Evolutionary conservation across 92 coral and sea anemone species (phyloP), one percentile per base, ranked within the genome.

Genomic region (Zoanthus gigantus): DNA sequence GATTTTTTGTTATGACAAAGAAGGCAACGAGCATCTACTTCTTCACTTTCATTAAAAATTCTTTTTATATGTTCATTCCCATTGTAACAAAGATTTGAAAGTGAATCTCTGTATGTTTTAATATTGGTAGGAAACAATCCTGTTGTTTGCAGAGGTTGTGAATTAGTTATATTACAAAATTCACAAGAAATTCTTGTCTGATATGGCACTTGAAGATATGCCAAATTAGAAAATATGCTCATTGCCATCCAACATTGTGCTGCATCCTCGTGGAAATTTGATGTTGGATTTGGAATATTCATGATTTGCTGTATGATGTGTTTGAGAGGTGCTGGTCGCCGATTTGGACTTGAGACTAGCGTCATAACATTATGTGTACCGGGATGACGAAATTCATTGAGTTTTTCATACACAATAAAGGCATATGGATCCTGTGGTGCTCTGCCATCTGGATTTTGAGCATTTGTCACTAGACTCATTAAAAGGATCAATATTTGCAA

Each of bases 311-410:
- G 65, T 58, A 58, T 58, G 65, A 58, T 58, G 65, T 58, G 65
- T 58, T 58, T 58, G 65, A 58, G 65, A 58, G 65, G 65, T 58
- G 65, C 65, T 58, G 65, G 65, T 58, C 65, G 65, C 65, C 65
- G 65, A 58, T 58, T 58, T 58, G 65, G 65, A 58, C 65, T 58
- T 58, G 65, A 58, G 65, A 58, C 65, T 58, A 58, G 65, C 65
- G 65, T 58, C 65, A 58, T 58, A 58, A 58, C 65, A 58, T 58
- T 58, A 58, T 58, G 65, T 58, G 65, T 58, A 58, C 65, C 65
- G n/a, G 65, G 65, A 58, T 58, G 65, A 58, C 65, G 65, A 58
- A 58, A 58, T 58, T 58, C 65, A 58, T 58, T 58, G 65, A 58
- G 65, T 58, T 58, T 58, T 58, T 58, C 65, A 58, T 58, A 58